These are phyloP conservation scores for Sylvietta virens DNA, from an alignment of 2,113 vertebrate species.

Conservation along the genomic window DNA sequence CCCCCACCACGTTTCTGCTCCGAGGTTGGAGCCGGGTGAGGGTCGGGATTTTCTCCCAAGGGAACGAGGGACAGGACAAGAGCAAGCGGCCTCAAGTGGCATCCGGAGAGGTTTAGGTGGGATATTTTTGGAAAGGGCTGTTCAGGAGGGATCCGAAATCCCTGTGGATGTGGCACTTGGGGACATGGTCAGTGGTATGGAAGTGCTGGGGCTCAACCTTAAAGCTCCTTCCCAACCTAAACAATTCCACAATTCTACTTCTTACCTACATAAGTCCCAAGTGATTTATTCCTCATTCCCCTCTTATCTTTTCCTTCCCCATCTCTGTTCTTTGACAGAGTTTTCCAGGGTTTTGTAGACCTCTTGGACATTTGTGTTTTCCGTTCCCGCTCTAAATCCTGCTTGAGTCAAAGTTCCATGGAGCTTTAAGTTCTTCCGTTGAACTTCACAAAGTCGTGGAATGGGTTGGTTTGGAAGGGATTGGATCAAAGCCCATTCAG, in stretches of 20 bases:
- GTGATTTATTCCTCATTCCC: neutral
- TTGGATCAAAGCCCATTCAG: neutral
- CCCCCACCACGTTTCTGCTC: accelerated
- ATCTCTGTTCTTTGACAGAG: neutral
- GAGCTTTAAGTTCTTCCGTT: neutral
- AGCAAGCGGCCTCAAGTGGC: neutral
- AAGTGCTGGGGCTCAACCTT: neutral
- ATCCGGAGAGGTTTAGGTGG: neutral
- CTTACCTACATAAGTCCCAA: neutral
- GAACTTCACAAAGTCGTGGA: neutral
- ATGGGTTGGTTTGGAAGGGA: neutral
- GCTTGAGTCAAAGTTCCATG: neutral
- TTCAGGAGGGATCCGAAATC: neutral
- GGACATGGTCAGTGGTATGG: neutral
- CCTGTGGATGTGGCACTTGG: neutral
- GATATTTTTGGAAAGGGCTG: neutral
- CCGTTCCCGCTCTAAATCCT: neutral
- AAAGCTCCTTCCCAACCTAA: neutral
- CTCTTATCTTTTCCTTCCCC: neutral
- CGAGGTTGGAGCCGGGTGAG: neutral
- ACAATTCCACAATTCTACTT: neutral
- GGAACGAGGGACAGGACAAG: accelerated
- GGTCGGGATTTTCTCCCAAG: neutral
- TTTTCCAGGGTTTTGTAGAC: neutral
- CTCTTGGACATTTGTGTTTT: neutral